Conservation (phyloP, 2,888 invertebrate genomes). For the Philaethria dido region DNA sequence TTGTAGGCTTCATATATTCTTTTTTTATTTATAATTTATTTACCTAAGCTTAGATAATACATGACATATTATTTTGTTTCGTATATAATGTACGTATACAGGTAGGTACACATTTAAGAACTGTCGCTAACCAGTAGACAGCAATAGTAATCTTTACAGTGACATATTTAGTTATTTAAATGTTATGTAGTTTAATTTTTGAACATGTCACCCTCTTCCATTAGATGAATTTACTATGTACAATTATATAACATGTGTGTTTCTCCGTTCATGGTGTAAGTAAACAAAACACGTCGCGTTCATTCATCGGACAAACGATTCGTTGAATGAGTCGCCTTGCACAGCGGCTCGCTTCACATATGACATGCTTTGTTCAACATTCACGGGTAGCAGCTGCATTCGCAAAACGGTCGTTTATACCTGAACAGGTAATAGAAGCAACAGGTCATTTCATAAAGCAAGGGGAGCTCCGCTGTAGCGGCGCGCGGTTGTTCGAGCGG, state of each 20-base stretch:
- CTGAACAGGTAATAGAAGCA: slow-evolving; percentile 81
- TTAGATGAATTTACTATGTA: slow-evolving; percentile 11
- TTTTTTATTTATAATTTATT: too few relatives aligned
- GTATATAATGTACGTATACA: too few relatives aligned
- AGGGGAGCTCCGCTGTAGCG: slow-evolving; percentile 62
- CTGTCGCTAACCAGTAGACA: neutral
- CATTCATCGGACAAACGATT: slow-evolving; percentile 63
- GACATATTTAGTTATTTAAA: too few relatives aligned
- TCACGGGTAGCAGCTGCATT: slow-evolving; percentile 69
- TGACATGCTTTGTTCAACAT: slow-evolving; percentile 66
- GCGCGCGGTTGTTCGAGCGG: slow-evolving; percentile 46
- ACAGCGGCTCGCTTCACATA: slow-evolving; percentile 58
- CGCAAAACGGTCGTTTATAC: slow-evolving; percentile 71
- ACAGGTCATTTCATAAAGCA: slow-evolving; percentile 79
- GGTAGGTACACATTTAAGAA: too few relatives aligned
- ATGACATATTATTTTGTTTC: too few relatives aligned
- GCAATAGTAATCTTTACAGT: neutral
- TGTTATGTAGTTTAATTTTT: neutral
- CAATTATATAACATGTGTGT: slow-evolving; percentile 13
- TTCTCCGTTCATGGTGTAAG: slow-evolving; percentile 37
- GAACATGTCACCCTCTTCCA: neutral
- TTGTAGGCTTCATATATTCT: too few relatives aligned
- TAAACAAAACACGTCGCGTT: slow-evolving; percentile 69
- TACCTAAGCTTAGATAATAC: too few relatives aligned
- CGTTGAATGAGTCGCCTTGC: slow-evolving; percentile 65